These are phyloP conservation scores for Oreotragus oreotragus DNA, from an alignment of 2,113 vertebrate genomes.

Conservation along the genomic window DNA sequence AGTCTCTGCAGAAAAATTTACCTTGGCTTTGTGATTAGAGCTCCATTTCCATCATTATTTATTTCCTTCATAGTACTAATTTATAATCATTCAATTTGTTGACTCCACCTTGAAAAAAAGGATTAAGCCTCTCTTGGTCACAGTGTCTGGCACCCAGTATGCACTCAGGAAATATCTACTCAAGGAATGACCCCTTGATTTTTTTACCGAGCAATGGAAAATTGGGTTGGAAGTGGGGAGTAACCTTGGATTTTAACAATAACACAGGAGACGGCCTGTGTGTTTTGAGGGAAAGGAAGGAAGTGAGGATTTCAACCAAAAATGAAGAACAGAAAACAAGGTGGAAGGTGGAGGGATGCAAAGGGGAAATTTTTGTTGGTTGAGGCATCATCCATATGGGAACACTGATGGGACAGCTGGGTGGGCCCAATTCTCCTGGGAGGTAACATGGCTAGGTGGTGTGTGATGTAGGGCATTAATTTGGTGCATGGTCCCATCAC, in stretches of 20 bases:
- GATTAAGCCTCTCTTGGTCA: background rate
- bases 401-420: background rate
- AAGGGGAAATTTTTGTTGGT: background rate
- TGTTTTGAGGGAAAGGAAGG: background rate
- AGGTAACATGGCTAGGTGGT: background rate
- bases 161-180: background rate
- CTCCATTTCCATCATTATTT: background rate
- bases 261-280: background rate
- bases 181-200: background rate
- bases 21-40: background rate
- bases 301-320: background rate
- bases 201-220: background rate
- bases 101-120: background rate
- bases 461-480: background rate
- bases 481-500: background rate
- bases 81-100: background rate
- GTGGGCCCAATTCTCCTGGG: background rate
- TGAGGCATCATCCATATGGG: background rate
- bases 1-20: background rate
- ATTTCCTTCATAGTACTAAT: background rate
- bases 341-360: background rate
- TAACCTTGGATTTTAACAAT: background rate
- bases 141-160: background rate
- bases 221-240: background rate
- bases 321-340: background rate